Base-by-base conservation (phyloP, 2,888 invertebrate species). In the Leptura quadrifasciata region DNA sequence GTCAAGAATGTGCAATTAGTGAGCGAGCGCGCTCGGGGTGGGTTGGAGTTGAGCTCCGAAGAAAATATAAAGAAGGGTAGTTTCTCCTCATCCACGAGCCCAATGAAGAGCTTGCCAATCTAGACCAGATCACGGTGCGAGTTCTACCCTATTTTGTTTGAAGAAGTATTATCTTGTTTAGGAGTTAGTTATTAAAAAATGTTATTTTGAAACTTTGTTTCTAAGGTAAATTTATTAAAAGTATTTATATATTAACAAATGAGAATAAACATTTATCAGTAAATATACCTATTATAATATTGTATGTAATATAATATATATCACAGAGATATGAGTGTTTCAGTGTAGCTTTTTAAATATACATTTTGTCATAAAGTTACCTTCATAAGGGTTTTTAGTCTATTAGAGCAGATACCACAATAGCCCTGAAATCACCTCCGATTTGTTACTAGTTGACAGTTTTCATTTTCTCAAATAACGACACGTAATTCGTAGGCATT, bases 1-100 rank as follows among this genome's bases (percentile, higher is more conserved):
- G 95, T 95, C 94, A 96, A 95, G 96, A 96, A 96, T 96, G 95
- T 95, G 95, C 95, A 96, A 96, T 96, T 96, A 96, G 95, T 95
- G 95, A 94, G 93, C 93, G 93, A 92, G 92, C 93, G 92, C 91
- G 92, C 91, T 78, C 78, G 76, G 76, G 74, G 76, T 74, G 76
- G 78, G 77, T 75, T 74, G 78, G 79, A 76, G 77, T 82, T 79
- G 79, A 80, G 82, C 84, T 81, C 90, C 91, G 92, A 92, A 92
- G 93, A 93, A 93, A 92, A 92, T 92, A 93, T 93, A 93, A 92
- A 92, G 92, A 92, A 92, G 91, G 92, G 87, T 91, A 91, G 91
- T 90, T 90, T 90, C 77, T 52, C 63, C 55, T 64, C 75, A 73
- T 77, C 80, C 81, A 79, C 77, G 82, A 81, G 18, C 72, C 82